Evolutionary conservation across 2,888 invertebrate genomes (phyloP), one percentile per base, ranked within the genome.

Genomic region (Patella depressa): DNA sequence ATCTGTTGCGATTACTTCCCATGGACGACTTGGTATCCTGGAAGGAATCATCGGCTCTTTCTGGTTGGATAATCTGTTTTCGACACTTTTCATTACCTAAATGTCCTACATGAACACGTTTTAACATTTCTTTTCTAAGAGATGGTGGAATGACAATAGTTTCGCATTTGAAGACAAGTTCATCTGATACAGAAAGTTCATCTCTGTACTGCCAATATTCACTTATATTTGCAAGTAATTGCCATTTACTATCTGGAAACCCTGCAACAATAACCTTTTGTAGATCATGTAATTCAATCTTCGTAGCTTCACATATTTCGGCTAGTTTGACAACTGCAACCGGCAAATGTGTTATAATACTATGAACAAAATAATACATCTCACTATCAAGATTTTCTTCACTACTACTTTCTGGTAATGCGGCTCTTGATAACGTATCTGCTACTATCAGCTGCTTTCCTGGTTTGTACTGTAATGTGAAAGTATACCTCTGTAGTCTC

Each of bases 401-500:
- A n/a, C n/a, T n/a, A n/a, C n/a, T n/a, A n/a, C n/a, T n/a, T n/a
- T n/a, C n/a, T n/a, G n/a, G n/a, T n/a, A n/a, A n/a, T n/a, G n/a
- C n/a, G n/a, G n/a, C n/a, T n/a, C n/a, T n/a, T n/a, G n/a, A n/a
- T n/a, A n/a, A n/a, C n/a, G n/a, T n/a, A n/a, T n/a, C n/a, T n/a
- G n/a, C n/a, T n/a, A n/a, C n/a, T n/a, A n/a, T n/a, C n/a, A n/a
- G n/a, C n/a, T n/a, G n/a, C n/a, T n/a, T n/a, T n/a, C n/a, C n/a
- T n/a, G n/a, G n/a, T n/a, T n/a, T n/a, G n/a, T n/a, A n/a, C n/a
- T n/a, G n/a, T n/a, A n/a, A n/a, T 5, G 72, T 59, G 29, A 80
- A 73, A 34, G 84, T 80, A 77, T 81, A 84, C 69, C 72, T 72
- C 70, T 83, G 85, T 7, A 82, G 57, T 29, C 79, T 74, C 29